Evolutionary conservation across 2,113 vertebrate genomes (phyloP), one percentile per base, ranked within the genome.

Genomic region (Neoarius graeffei): DNA sequence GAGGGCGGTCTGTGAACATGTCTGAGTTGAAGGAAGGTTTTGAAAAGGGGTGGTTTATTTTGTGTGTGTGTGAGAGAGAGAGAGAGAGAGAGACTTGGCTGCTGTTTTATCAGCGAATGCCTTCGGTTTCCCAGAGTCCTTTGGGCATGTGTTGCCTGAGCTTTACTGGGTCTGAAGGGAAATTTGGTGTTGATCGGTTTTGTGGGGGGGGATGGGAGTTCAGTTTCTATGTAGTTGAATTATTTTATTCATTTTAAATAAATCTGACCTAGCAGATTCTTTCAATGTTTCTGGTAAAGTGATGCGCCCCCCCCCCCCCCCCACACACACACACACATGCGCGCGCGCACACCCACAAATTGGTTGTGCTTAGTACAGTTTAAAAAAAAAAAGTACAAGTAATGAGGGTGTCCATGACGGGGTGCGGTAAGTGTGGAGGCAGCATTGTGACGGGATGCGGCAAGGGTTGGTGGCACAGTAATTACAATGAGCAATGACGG

Each of bases 51-150:
- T 84, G 81, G 86, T 81, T 86, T 86, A 86, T 83, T 62, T 25
- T 76, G 74, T 73, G 79, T 76, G 88, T 83, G n/a, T n/a, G n/a
- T n/a, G n/a, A n/a, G 90, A 90, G 48, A 52, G 80, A 19, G 80
- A 57, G 85, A 90, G 48, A 62, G 74, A 54, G 81, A 42, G 69
- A 42, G 17, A 67, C 85, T 88, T 93, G 92, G 91, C 92, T 84
- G 19, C 88, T 74, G 91, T 89, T 93, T 92, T 93, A 92, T 93
- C 90, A 92, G 91, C 27, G 81, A 88, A 74, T 67, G 81, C 83
- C 85, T 90, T 88, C 92, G 90, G 93, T 92, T 92, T 90, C 76
- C n/a, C 87, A 82, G 76, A 91, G 80, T 52, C 92, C 93, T 93
- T 85, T 19, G 87, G 90, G 92, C 69, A 81, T 71, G 80, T 90